Evolutionary conservation across 2,113 vertebrate genomes (phyloP), one percentile per base, ranked within the genome.

Genomic region (Mormoops blainvillei): DNA sequence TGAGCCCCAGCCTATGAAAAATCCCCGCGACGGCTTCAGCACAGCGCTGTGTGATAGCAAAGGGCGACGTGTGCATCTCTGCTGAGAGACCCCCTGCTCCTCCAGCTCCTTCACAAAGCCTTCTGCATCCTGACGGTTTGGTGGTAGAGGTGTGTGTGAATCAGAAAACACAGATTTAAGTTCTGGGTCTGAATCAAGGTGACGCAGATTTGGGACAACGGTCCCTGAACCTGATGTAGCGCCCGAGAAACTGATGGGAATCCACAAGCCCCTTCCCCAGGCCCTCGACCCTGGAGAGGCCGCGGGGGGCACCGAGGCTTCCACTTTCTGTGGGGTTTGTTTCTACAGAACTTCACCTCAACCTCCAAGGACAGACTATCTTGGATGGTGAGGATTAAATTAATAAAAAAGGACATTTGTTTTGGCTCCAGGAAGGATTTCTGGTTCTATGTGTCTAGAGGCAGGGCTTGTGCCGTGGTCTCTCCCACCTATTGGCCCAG

Each of bases 21-120:
- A 33, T 3, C 3, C 28, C 36, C 14, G 50, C 65, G 18, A 6
- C 11, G 12, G 20, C 14, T 28, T 2, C 26, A 19, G 70, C 38
- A 10, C 73, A 52, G 80, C 43, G 15, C 1, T 14, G 48, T 14
- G 38, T 1, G 10, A 6, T 0, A 19, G 36, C 11, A 7, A 54
- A 19, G 68, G 31, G 6, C 2, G 38, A 28, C 31, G 20, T 5
- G 1, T 0, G 0, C 2, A 0, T 19, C 54, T 24, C 56, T 15
- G 22, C 3, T 3, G 22, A 0, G 0, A n/a, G 19, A 18, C 80
- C 31, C 48, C 73, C 54, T 16, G 22, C n/a, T 22, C 18, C 9
- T 28, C 50, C 2, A 0, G 24, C n/a, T 5, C 48, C n/a, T 77
- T 28, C 1, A 22, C 8, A 13, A 63, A 65, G 1, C 24, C 52